These are phyloP conservation scores for Leptinotarsa rubiginosa DNA, from an alignment of 2,888 invertebrate genomes.

Conservation along the genomic window DNA sequence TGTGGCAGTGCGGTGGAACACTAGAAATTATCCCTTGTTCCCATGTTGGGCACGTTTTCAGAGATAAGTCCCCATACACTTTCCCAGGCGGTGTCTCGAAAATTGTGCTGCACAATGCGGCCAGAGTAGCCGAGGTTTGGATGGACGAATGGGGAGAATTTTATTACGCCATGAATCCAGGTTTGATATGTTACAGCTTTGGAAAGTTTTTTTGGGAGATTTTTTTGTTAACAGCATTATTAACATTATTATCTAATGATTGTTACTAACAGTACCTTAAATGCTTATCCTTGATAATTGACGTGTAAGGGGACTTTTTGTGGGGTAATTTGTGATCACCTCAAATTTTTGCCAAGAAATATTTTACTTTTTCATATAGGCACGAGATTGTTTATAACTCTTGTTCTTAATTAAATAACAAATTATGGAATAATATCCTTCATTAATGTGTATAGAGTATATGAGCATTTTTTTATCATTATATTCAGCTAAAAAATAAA, in stretches of 20 bases:
- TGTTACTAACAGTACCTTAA: constrained; percentile 23
- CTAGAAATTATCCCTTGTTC: constrained; percentile 96
- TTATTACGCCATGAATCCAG: constrained; percentile 99
- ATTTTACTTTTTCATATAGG: too few relatives aligned
- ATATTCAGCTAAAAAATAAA: too few relatives aligned
- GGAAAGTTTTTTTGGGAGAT: not conserved
- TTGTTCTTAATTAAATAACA: too few relatives aligned
- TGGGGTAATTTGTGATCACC: not conserved
- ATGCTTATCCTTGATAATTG: not conserved
- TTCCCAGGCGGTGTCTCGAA: constrained; percentile 99
- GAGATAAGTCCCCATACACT: constrained; percentile 97
- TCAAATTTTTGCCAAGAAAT: not conserved
- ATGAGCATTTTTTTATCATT: too few relatives aligned
- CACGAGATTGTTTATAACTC: too few relatives aligned
- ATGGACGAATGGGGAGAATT: constrained; percentile 99
- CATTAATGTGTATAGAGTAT: too few relatives aligned
- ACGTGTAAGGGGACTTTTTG: not conserved
- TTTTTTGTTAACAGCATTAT: constrained; percentile 28
- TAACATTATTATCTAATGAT: constrained; percentile 1
- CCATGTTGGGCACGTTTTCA: constrained; percentile 97
- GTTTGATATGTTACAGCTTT: constrained; percentile 69
- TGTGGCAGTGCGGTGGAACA: constrained; percentile 97
- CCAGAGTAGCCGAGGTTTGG: constrained; percentile 99
- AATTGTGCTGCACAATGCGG: constrained; percentile 97
- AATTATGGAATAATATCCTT: too few relatives aligned